These are phyloP conservation scores for Pseudachorutes palmiensis DNA, from an alignment of 1,140 invertebrate genomes.

Conservation along the genomic window DNA sequence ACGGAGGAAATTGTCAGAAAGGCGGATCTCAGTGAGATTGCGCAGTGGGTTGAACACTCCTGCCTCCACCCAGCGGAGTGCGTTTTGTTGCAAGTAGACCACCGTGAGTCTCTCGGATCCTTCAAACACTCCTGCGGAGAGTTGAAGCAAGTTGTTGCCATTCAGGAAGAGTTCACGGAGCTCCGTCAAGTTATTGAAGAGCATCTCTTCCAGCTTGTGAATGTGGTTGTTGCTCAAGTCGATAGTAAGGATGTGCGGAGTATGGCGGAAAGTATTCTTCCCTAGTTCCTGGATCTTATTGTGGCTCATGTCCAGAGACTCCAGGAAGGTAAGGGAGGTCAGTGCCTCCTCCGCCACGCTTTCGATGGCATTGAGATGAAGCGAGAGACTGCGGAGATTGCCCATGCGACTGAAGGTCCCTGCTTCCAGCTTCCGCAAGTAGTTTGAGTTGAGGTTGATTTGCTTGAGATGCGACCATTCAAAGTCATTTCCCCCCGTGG, in stretches of 20 bases:
- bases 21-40: conserved; percentile 70
- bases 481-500: conserved; percentile 16
- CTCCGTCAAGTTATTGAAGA: conserved; percentile 68
- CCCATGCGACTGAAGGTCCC: conserved; percentile 71
- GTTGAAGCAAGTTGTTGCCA: conserved; percentile 80
- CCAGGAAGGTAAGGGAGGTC: conserved; percentile 58
- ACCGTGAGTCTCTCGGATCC: conserved; percentile 67
- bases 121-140: conserved; percentile 68
- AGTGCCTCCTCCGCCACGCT: conserved; percentile 68
- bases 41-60: conserved; percentile 61
- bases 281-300: conserved; percentile 58
- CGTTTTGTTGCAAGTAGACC: conserved; percentile 79
- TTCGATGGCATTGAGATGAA: conserved; percentile 75
- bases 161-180: conserved; percentile 74
- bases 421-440: conserved; percentile 61
- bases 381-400: conserved; percentile 64
- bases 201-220: conserved; percentile 63
- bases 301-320: conserved; percentile 76
- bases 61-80: conserved; percentile 64
- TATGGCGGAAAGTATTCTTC: conserved; percentile 56
- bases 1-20: conserved; percentile 77
- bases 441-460: conserved; percentile 78
- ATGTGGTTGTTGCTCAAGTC: conserved; percentile 83
- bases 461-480: conserved; percentile 54
- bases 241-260: conserved; percentile 65